These are phyloP conservation scores for Etheostoma nigrum DNA, from an alignment of 2,797 vertebrate genomes.

Conservation along the genomic window DNA sequence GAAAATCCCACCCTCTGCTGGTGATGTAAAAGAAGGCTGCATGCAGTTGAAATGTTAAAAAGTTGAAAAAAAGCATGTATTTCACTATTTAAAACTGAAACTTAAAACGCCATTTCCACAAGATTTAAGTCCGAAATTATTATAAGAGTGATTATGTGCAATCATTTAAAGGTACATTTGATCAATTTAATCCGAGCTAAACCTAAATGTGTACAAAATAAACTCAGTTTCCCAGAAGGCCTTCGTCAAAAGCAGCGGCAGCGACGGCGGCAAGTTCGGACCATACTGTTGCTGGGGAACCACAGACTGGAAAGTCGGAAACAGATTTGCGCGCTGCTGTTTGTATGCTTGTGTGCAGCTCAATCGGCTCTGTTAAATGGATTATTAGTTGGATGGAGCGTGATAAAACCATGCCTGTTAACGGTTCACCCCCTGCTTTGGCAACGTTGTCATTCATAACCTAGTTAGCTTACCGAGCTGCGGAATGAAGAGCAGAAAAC, in stretches of 20 bases:
- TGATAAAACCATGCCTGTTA: slow-evolving; percentile 45
- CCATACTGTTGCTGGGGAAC: slow-evolving; percentile 60
- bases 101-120: neutral
- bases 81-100: neutral
- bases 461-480: slow-evolving; percentile 21
- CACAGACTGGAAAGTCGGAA: neutral
- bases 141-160: neutral
- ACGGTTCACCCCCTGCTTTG: neutral
- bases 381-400: slow-evolving; percentile 28
- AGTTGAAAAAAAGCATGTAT: neutral
- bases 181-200: neutral
- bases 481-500: slow-evolving; percentile 82
- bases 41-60: neutral
- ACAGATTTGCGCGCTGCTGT: slow-evolving; percentile 59
- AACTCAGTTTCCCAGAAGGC: slow-evolving; percentile 76
- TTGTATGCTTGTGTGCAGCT: neutral
- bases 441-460: neutral
- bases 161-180: neutral
- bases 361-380: slow-evolving; percentile 30
- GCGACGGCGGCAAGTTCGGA: slow-evolving; percentile 67
- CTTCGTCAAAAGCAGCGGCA: slow-evolving; percentile 43
- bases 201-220: neutral
- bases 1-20: slow-evolving; percentile 67
- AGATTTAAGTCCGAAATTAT: neutral
- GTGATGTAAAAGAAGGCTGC: slow-evolving; percentile 15